Evolutionary conservation across 1,140 invertebrate genomes (phyloP).

Genomic region (Berghia stephanieae): DNA sequence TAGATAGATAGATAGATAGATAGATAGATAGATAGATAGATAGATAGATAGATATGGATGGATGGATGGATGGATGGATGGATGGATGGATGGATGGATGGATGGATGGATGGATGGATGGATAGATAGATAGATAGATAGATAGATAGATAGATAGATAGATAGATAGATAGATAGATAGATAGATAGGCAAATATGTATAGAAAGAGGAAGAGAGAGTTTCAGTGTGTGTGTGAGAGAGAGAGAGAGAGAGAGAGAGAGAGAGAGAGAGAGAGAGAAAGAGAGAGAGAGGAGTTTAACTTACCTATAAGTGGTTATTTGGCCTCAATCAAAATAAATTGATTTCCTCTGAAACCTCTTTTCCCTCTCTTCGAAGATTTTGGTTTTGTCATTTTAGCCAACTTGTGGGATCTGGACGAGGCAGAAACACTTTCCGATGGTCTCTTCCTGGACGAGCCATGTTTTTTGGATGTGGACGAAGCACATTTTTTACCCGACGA

Average conservation of each 20-base stretch:
- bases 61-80: too few species aligned
- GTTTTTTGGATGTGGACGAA: too few species aligned
- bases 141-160: background rate
- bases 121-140: background rate
- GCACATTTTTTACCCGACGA: too few species aligned
- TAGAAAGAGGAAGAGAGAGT: background rate
- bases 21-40: background rate
- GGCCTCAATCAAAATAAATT: background rate
- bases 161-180: background rate
- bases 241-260: conserved; percentile 15
- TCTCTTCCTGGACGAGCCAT: background rate
- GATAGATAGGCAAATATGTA: too few species aligned
- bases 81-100: too few species aligned
- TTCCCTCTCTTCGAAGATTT: background rate
- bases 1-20: background rate
- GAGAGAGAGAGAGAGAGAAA: background rate
- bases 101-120: too few species aligned
- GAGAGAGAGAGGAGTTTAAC: background rate
- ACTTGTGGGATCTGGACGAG: background rate
- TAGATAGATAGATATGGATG: too few species aligned
- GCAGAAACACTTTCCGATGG: background rate
- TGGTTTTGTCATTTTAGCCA: background rate
- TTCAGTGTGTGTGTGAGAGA: background rate
- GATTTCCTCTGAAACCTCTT: background rate
- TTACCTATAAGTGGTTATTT: background rate